Base-by-base conservation (phyloP, 1,140 invertebrate species). In the Anastrepha ludens region DNA sequence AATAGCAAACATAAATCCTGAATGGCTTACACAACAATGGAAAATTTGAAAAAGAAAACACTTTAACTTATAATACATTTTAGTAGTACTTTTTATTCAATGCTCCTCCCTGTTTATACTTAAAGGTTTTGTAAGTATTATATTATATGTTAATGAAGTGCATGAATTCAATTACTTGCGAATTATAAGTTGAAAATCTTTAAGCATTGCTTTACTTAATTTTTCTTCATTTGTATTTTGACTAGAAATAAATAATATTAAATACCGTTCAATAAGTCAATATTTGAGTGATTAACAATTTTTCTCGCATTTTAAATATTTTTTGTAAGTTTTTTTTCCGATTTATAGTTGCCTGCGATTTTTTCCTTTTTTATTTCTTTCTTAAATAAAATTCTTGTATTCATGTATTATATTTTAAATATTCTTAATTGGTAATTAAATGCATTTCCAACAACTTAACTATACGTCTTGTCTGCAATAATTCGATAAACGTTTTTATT, bases 241-340 rank as follows among this genome's bases (percentile, higher is more conserved):
- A 86, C 50, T 86, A 86, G 58, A 65, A 62, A 86, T 60, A 86
- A 59, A 59, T 59, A 85, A 85, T 85, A 85, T 11, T 64, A 86
- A 86, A 64, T 86, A 86, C 41, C 62, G 55, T 59, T 60, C 17
- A 59, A 86, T 59, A 86, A 58, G 47, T 59, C 20, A 58, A 39
- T 55, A 41, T 86, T 86, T 4, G 70, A 11, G 9, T 59, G 58
- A 87, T 58, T 91, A 91, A 92, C 91, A 91, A 91, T 92, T 90
- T 89, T n/a, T 88, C 41, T 44, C 44, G 55, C 39, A 58, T 85
- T 39, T 78, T 87, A 87, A 87, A 62, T 87, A 41, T 88, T 62
- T 62, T 62, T 62, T 62, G 4, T 74, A 44, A 17, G 4, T 70
- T 29, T 41, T 70, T 44, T 81, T 20, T 81, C 74, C 17, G 17